These are phyloP conservation scores for Florisuga fusca DNA, from an alignment of 2,797 vertebrate genomes.

Conservation along the genomic window DNA sequence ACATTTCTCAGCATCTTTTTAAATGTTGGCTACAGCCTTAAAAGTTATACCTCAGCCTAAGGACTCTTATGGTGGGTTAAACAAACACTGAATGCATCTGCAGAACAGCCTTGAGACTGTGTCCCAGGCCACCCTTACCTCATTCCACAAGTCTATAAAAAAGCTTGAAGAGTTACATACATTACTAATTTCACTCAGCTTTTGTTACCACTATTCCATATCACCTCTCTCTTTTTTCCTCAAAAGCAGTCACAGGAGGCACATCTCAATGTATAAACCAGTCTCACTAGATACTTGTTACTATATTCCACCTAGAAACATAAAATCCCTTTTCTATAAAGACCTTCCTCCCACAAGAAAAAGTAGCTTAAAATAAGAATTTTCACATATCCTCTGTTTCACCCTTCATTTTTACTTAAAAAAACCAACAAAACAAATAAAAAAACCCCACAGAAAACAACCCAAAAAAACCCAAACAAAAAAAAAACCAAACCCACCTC, in stretches of 20 bases:
- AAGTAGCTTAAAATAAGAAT: too few relatives aligned
- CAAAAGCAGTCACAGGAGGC: background rate
- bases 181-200: background rate
- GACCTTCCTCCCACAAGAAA: background rate
- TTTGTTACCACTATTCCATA: background rate
- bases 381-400: background rate
- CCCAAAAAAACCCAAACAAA: background rate
- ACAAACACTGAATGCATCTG: background rate
- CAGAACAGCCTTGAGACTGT: background rate
- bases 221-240: background rate
- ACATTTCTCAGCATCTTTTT: background rate
- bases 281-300: background rate
- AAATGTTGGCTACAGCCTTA: background rate
- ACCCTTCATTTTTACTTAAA: accelerated
- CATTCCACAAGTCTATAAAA: background rate
- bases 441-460: too few relatives aligned
- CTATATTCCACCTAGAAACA: background rate
- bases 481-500: background rate
- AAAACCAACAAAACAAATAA: too few relatives aligned
- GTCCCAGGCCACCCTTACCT: background rate
- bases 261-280: background rate
- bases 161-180: too few relatives aligned
- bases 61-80: background rate
- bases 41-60: background rate
- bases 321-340: accelerated